These are phyloP conservation scores for Mus spicilegus DNA, from an alignment of 2,113 vertebrate genomes.

Conservation along the genomic window DNA sequence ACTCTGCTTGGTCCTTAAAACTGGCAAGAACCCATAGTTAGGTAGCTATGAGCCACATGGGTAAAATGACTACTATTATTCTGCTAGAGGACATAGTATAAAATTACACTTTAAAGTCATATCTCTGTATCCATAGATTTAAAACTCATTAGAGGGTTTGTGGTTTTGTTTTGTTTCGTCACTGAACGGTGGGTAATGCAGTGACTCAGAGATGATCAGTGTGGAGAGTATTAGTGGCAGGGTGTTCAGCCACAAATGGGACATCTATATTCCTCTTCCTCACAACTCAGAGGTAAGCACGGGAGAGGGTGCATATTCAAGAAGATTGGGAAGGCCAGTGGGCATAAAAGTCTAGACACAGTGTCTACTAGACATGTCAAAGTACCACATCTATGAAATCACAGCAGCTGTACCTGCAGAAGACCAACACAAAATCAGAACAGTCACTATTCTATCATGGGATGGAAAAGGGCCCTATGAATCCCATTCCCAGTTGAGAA, in stretches of 20 bases:
- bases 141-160: background rate
- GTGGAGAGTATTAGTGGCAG: too few relatives aligned
- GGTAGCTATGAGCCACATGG: background rate
- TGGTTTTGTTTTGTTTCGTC: too few relatives aligned
- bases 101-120: background rate
- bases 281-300: background rate
- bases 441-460: background rate
- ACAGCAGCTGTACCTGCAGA: background rate
- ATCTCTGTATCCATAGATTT: background rate
- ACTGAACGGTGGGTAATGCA: background rate
- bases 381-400: background rate
- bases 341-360: background rate
- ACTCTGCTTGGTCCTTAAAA: background rate
- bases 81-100: background rate
- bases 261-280: background rate
- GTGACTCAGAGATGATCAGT: background rate
- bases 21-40: background rate
- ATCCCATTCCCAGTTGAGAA: background rate
- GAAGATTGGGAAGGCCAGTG: background rate
- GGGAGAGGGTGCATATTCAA: background rate
- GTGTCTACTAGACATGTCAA: too few relatives aligned
- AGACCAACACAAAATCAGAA: background rate
- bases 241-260: background rate
- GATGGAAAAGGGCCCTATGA: background rate
- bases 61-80: background rate